Conservation (phyloP, 2,113 vertebrate genomes). For the Ammodramus savannarum region DNA sequence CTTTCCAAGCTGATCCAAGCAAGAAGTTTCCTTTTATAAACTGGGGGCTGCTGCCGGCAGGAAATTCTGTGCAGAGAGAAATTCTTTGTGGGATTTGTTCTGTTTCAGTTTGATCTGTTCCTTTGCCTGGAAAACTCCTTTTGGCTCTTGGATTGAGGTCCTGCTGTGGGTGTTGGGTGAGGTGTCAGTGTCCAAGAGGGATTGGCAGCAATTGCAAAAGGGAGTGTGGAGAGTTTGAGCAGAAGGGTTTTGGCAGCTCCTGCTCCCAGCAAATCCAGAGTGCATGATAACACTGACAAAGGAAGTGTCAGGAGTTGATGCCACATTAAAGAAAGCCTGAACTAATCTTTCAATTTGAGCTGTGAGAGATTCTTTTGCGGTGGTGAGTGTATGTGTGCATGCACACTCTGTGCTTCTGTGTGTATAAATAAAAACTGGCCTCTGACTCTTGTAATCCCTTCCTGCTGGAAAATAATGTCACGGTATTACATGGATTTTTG, state of each 20-base stretch:
- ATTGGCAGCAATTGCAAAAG: not conserved
- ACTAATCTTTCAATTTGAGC: not conserved
- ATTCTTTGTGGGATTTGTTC: not conserved
- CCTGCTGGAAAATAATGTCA: not conserved
- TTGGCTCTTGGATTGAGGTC: not conserved
- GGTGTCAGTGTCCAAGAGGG: not conserved
- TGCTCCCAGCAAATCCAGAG: not conserved
- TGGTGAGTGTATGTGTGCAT: rapidly evolving
- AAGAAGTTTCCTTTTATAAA: not conserved
- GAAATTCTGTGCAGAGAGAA: not conserved
- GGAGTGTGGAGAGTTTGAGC: not conserved
- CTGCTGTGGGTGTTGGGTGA: not conserved
- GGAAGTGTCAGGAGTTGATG: not conserved
- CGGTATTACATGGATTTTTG: not conserved
- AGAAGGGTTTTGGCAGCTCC: not conserved
- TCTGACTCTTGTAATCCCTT: constrained; percentile 11
- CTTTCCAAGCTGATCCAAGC: not conserved
- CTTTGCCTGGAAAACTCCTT: not conserved
- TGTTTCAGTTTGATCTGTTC: not conserved
- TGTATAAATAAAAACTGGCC: not conserved
- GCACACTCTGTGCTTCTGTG: not conserved
- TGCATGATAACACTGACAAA: not conserved
- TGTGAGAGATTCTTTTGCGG: not conserved
- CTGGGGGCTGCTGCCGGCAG: not conserved
- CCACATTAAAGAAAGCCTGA: not conserved